Conservation (phyloP, 2,113 vertebrate genomes). For the Megaceryle maxima region DNA sequence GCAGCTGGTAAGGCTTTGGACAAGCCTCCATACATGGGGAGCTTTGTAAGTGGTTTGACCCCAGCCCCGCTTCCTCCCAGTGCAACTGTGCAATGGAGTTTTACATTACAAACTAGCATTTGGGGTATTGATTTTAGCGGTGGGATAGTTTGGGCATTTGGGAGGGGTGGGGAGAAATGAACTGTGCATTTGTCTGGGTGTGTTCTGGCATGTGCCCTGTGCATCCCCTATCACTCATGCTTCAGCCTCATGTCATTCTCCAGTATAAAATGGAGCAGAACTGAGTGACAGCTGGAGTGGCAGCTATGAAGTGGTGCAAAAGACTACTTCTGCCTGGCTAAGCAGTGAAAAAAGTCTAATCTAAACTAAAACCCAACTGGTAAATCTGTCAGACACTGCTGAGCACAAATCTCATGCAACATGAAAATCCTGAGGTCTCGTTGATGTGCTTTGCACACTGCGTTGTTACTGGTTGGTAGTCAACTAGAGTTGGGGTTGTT, state of each 20-base stretch:
- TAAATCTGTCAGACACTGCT: background rate
- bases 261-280: background rate
- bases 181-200: background rate
- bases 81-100: background rate
- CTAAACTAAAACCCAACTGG: background rate
- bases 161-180: background rate
- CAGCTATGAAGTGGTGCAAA: background rate
- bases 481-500: background rate
- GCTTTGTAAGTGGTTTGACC: background rate
- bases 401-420: fast-evolving
- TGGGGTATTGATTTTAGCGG: background rate
- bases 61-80: background rate
- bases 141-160: background rate
- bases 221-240: background rate
- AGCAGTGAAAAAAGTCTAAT: background rate
- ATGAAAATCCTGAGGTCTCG: background rate
- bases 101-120: background rate
- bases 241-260: background rate
- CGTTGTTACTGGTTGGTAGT: background rate
- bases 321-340: background rate
- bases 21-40: background rate
- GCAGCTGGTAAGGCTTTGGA: background rate
- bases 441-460: background rate
- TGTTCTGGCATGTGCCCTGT: background rate
- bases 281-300: background rate